Evolutionary conservation across 2,797 vertebrate species (phyloP).

Genomic region (Catharus ustulatus): DNA sequence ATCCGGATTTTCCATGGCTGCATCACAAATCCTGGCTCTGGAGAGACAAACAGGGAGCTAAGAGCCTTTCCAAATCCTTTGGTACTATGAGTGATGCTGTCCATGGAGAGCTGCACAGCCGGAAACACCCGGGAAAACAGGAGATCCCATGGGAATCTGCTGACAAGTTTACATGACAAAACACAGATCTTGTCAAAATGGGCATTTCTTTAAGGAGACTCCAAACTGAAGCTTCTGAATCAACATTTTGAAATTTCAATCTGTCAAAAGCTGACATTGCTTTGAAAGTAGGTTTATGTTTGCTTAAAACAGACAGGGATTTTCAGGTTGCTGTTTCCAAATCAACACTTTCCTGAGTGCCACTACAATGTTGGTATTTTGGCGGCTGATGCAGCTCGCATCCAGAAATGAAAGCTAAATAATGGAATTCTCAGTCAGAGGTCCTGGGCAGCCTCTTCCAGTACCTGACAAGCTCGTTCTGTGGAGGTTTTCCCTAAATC

Average conservation of each 20-base stretch:
- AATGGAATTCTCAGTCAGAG: not conserved
- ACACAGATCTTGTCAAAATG: not conserved
- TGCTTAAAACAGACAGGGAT: not conserved
- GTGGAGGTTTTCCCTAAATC: not conserved
- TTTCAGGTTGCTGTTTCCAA: slow-evolving; percentile 18
- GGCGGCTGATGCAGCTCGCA: not conserved
- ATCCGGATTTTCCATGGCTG: not conserved
- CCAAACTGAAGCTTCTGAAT: not conserved
- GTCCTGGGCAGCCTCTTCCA: not conserved
- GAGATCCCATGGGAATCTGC: not conserved
- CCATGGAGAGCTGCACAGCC: not conserved
- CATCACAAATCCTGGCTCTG: not conserved
- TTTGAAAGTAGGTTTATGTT: not conserved
- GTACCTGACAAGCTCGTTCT: not conserved
- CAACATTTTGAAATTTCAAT: slow-evolving; percentile 4
- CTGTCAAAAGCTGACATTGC: slow-evolving; percentile 9
- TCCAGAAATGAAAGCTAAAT: not conserved
- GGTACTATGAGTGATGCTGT: not conserved
- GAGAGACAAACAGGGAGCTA: not conserved
- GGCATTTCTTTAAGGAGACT: not conserved
- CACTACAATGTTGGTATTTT: not conserved
- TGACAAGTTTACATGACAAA: not conserved
- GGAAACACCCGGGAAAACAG: not conserved
- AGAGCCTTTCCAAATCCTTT: not conserved
- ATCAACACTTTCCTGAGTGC: not conserved